A percentile compares a stretch with the other conserved stretches of the same genome.
These are phyloP conservation scores for Euzophera pinguis DNA, from an alignment of 2,888 invertebrate genomes.

Conservation along the genomic window DNA sequence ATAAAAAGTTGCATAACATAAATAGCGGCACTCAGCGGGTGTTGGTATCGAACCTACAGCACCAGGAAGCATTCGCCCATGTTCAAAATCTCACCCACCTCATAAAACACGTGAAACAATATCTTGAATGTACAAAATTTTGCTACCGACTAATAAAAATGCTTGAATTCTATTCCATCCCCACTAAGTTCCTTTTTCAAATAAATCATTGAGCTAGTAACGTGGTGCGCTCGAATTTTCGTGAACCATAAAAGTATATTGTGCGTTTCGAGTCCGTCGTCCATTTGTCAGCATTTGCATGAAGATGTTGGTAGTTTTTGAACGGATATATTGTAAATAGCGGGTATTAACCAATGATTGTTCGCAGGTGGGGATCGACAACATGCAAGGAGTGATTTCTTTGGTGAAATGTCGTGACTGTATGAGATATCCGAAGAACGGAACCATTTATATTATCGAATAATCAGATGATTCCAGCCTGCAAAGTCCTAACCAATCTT, in stretches of 20 bases:
- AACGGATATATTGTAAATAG: constrained; percentile 24
- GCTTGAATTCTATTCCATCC: not conserved
- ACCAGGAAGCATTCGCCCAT: constrained; percentile 57
- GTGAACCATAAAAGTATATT: constrained; percentile 75
- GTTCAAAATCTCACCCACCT: constrained; percentile 73
- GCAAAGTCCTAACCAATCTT: too few relatives aligned
- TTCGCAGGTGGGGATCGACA: constrained; percentile 18
- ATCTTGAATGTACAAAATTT: constrained; percentile 46
- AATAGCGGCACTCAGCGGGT: constrained; percentile 42
- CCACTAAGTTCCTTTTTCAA: constrained; percentile 24
- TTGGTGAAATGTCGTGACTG: too few relatives aligned
- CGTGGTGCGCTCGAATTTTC: constrained; percentile 58
- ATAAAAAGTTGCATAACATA: constrained; percentile 37
- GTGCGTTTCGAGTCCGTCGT: constrained; percentile 73
- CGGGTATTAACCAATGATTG: constrained; percentile 26
- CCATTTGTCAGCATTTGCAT: constrained; percentile 78
- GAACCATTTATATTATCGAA: too few relatives aligned
- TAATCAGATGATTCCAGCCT: too few relatives aligned
- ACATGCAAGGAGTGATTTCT: too few relatives aligned
- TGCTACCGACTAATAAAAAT: constrained; percentile 14
- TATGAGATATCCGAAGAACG: too few relatives aligned
- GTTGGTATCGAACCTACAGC: constrained; percentile 45
- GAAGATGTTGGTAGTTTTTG: constrained; percentile 52
- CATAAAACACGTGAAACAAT: constrained; percentile 79
- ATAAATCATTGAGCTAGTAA: constrained; percentile 18